Percentiles rank a stretch among this genome's conserved stretches.
These are phyloP conservation scores for Tetragonisca angustula DNA, from an alignment of 2,888 invertebrate genomes.

Conservation along the genomic window DNA sequence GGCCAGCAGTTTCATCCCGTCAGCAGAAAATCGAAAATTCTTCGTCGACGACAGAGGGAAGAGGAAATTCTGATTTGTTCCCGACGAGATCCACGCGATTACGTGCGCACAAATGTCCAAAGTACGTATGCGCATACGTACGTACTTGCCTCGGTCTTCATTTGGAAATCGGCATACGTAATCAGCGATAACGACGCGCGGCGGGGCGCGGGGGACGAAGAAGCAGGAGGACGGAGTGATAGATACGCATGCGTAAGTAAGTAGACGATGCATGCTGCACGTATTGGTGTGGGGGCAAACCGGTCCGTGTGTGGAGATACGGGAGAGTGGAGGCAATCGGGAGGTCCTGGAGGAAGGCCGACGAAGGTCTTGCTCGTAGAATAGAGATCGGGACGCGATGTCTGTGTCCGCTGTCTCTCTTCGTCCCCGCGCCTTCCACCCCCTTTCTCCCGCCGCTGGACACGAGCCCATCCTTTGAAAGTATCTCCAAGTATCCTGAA, in stretches of 20 bases:
- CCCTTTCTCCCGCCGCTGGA: conserved; percentile 59
- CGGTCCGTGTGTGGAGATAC: conserved; percentile 20
- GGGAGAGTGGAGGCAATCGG: conserved; percentile 39
- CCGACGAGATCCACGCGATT: background rate
- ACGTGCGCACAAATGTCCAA: background rate
- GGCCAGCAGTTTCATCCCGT: too few species aligned
- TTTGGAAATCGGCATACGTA: conserved; percentile 12
- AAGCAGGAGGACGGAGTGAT: conserved; percentile 16
- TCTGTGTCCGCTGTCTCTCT: conserved; percentile 54
- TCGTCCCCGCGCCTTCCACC: background rate
- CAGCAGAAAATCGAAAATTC: too few species aligned
- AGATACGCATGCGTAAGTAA: conserved; percentile 37
- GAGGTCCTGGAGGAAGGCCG: conserved; percentile 49
- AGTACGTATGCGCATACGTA: background rate
- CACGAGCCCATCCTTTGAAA: conserved; percentile 79
- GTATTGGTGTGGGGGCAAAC: background rate
- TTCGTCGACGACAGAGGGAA: too few species aligned
- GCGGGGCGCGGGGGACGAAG: background rate
- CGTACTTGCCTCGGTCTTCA: background rate
- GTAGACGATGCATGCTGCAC: conserved; percentile 1
- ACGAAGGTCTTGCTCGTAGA: conserved; percentile 56
- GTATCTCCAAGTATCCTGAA: conserved; percentile 74
- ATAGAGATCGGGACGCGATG: conserved; percentile 73
- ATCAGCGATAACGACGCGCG: background rate
- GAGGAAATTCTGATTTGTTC: too few species aligned